These are phyloP conservation scores for Indri indri DNA, from an alignment of 2,113 vertebrate species.

Conservation along the genomic window DNA sequence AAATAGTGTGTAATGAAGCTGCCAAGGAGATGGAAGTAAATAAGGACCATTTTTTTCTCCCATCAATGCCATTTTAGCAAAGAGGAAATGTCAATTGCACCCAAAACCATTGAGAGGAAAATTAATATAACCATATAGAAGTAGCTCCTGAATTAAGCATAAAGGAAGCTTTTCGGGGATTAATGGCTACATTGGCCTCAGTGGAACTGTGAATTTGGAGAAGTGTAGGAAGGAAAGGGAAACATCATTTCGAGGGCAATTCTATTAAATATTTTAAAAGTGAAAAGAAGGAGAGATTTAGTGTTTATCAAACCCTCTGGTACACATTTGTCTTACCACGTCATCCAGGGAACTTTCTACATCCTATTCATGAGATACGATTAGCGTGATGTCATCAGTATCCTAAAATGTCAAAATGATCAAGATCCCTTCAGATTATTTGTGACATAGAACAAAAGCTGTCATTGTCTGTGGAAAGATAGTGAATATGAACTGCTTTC, in stretches of 20 bases:
- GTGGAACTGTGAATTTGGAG: neutral
- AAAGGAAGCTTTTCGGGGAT: neutral
- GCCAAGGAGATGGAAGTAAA: neutral
- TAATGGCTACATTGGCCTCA: neutral
- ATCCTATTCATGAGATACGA: neutral
- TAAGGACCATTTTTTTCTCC: neutral
- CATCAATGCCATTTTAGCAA: neutral
- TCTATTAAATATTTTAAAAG: neutral
- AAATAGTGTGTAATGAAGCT: neutral
- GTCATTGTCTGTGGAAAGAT: neutral
- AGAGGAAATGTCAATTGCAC: neutral
- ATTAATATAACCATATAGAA: neutral
- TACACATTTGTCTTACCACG: neutral
- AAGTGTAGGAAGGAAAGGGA: neutral
- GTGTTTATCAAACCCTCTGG: neutral
- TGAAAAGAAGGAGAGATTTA: neutral
- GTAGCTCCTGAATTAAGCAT: neutral
- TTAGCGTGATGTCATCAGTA: neutral
- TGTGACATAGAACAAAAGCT: neutral
- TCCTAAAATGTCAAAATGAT: neutral
- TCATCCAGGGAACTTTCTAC: neutral
- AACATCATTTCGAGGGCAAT: too few relatives aligned
- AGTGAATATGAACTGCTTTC: neutral
- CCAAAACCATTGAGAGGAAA: neutral
- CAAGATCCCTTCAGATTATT: neutral